These are phyloP conservation scores for Whitmania pigra DNA, from an alignment of 1,140 invertebrate species.

Conservation along the genomic window DNA sequence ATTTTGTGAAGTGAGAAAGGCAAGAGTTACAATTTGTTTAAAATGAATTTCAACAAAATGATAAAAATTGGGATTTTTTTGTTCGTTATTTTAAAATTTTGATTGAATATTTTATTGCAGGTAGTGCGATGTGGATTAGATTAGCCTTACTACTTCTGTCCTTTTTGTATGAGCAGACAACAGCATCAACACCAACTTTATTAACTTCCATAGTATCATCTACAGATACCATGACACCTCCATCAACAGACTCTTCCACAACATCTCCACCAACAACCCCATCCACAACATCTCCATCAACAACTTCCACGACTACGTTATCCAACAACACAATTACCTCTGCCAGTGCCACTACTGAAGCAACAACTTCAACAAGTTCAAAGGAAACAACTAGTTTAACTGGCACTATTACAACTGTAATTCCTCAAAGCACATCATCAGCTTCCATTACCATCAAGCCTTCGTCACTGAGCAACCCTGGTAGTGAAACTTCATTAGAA, in stretches of 20 bases:
- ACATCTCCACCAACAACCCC: neutral
- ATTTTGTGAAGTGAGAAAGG: too few species aligned
- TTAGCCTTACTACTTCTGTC: too few species aligned
- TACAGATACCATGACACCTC: neutral
- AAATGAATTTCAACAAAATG: too few species aligned
- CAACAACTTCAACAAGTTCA: neutral
- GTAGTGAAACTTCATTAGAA: too few species aligned
- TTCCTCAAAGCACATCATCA: neutral
- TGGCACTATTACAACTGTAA: neutral
- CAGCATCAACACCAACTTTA: too few species aligned
- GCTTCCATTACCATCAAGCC: neutral
- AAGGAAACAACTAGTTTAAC: neutral
- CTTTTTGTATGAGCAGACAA: too few species aligned
- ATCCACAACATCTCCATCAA: neutral
- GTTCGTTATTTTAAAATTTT: too few species aligned
- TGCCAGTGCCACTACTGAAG: neutral
- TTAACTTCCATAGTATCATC: neutral
- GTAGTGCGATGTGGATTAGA: too few species aligned
- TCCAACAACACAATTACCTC: neutral
- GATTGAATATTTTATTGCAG: too few species aligned
- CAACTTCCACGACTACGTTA: neutral
- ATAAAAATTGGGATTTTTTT: too few species aligned
- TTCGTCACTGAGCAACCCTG: too few species aligned
- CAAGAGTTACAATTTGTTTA: too few species aligned
- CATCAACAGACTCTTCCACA: neutral